Conservation (phyloP, 2,113 vertebrate species). For the Regulus satrapa region DNA sequence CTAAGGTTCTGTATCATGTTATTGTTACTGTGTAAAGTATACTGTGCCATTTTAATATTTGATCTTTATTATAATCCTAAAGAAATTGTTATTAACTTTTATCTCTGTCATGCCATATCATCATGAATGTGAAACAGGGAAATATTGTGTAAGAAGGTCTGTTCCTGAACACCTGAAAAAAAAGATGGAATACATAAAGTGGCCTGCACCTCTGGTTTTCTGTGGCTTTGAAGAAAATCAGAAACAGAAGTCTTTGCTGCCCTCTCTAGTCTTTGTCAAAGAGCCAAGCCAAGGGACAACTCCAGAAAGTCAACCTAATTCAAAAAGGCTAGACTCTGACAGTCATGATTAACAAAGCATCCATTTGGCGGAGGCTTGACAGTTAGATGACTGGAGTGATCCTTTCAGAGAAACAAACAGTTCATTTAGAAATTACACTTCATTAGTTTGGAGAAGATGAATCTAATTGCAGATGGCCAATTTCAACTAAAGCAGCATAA, state of each 20-base stretch:
- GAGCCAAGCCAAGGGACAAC: neutral
- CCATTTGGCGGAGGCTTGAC: neutral
- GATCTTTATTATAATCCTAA: neutral
- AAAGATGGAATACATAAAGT: neutral
- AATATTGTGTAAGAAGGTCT: neutral
- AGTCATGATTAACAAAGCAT: constrained; percentile 21
- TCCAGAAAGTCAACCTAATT: constrained; percentile 15
- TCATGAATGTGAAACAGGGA: neutral
- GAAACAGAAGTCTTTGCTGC: neutral
- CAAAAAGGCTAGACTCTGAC: neutral
- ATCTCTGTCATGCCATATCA: neutral
- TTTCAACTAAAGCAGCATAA: constrained; percentile 23
- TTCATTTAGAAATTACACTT: constrained; percentile 55
- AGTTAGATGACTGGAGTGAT: neutral
- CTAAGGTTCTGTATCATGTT: neutral
- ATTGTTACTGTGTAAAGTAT: neutral
- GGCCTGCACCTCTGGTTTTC: neutral
- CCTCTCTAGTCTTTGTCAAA: neutral
- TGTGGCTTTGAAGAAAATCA: neutral
- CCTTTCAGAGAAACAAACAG: constrained; percentile 20
- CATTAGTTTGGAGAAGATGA: constrained; percentile 27
- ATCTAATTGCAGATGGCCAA: constrained; percentile 35
- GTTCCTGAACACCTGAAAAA: neutral
- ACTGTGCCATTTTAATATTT: neutral
- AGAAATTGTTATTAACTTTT: neutral